Percentiles rank a stretch among this genome's conserved stretches.
These are phyloP conservation scores for Martes martes DNA, from an alignment of 2,113 vertebrate genomes.

Conservation along the genomic window DNA sequence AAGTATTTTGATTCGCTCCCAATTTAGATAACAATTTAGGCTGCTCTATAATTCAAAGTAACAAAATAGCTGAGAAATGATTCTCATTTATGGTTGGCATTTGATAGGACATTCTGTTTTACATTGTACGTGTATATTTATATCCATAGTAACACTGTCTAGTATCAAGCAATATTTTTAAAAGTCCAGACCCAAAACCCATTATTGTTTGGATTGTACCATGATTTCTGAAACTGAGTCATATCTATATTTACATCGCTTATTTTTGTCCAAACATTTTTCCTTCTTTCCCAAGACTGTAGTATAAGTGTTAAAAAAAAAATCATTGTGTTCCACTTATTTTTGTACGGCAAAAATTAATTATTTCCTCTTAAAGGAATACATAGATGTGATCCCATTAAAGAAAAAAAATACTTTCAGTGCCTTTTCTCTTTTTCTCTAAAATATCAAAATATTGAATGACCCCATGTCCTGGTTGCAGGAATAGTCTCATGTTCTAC, in stretches of 20 bases:
- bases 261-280: not conserved
- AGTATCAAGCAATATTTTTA: not conserved
- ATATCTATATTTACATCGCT: not conserved
- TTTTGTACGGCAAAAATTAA: not conserved
- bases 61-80: not conserved
- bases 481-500: not conserved
- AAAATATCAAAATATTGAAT: not conserved
- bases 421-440: not conserved
- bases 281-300: not conserved
- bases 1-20: constrained; percentile 6
- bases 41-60: not conserved
- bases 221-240: not conserved
- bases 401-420: not conserved
- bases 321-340: not conserved
- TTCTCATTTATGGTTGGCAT: not conserved
- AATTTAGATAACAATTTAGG: not conserved
- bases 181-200: not conserved
- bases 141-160: not conserved
- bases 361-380: not conserved
- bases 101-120: not conserved
- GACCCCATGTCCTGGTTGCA: not conserved
- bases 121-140: not conserved
- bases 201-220: not conserved
- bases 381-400: not conserved
- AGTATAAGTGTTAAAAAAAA: not conserved